Evolutionary conservation across 1,140 invertebrate genomes (phyloP).

Genomic region (Anastrepha ludens): DNA sequence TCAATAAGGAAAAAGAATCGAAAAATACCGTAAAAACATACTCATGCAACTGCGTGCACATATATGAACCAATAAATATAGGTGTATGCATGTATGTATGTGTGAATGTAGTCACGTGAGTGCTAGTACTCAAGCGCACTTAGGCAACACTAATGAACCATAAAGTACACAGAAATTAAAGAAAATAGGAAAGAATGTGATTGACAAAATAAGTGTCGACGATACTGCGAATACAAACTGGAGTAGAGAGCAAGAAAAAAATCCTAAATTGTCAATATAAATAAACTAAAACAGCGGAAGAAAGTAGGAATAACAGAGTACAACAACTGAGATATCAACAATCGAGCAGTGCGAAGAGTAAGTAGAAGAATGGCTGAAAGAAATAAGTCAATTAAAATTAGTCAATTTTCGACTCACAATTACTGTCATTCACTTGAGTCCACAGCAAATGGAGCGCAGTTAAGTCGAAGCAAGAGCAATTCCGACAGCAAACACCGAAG

Average conservation of each 20-base stretch:
- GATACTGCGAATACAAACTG: neutral
- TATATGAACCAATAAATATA: neutral
- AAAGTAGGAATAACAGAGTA: too few species aligned
- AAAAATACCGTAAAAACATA: neutral
- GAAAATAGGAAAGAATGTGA: neutral
- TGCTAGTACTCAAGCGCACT: neutral
- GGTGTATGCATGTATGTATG: neutral
- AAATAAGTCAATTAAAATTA: constrained; percentile 27
- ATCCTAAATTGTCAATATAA: neutral
- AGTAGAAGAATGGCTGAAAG: neutral
- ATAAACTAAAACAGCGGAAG: neutral
- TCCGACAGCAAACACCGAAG: neutral
- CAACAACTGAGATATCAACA: neutral
- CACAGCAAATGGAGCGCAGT: constrained; percentile 29
- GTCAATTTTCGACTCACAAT: neutral
- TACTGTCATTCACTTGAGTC: constrained; percentile 15
- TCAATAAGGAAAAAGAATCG: neutral
- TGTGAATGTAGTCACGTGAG: neutral
- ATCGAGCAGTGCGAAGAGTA: too few species aligned
- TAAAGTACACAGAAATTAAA: neutral
- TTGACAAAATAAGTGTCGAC: neutral
- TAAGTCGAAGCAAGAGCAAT: neutral
- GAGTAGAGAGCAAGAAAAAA: too few species aligned
- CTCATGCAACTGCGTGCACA: neutral
- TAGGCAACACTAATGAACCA: neutral